These are phyloP conservation scores for Harmothoe impar DNA, from an alignment of 2,888 invertebrate species.

Conservation along the genomic window DNA sequence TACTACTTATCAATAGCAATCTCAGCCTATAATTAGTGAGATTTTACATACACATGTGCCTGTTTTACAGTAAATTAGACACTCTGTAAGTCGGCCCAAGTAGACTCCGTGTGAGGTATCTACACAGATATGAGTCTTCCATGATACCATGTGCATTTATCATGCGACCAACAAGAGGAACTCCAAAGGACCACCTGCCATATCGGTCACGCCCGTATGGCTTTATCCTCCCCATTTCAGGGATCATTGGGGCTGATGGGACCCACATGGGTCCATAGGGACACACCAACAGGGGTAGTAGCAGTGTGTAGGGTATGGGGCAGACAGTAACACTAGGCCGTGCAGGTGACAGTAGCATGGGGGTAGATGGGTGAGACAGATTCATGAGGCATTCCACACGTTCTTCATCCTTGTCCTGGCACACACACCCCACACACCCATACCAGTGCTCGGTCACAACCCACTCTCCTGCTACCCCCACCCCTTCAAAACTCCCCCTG, in stretches of 20 bases:
- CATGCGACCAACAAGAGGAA: too few relatives aligned
- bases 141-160: too few relatives aligned
- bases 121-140: too few relatives aligned
- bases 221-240: background rate
- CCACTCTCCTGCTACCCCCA: background rate
- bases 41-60: too few relatives aligned
- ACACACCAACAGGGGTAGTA: background rate
- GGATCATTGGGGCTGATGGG: conserved; percentile 9
- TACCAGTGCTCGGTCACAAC: conserved; percentile 6
- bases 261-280: background rate
- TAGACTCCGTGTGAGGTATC: too few relatives aligned
- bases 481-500: background rate
- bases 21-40: too few relatives aligned
- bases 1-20: too few relatives aligned
- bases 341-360: background rate
- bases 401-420: conserved; percentile 19
- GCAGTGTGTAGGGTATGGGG: conserved; percentile 18
- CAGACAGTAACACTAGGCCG: background rate
- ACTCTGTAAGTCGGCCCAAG: too few relatives aligned
- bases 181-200: background rate
- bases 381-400: conserved; percentile 31
- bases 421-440: background rate
- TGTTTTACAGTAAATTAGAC: too few relatives aligned
- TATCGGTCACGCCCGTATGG: background rate
- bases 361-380: background rate